These are phyloP conservation scores for Sisyra terminalis DNA, from an alignment of 2,888 invertebrate genomes.

Conservation along the genomic window DNA sequence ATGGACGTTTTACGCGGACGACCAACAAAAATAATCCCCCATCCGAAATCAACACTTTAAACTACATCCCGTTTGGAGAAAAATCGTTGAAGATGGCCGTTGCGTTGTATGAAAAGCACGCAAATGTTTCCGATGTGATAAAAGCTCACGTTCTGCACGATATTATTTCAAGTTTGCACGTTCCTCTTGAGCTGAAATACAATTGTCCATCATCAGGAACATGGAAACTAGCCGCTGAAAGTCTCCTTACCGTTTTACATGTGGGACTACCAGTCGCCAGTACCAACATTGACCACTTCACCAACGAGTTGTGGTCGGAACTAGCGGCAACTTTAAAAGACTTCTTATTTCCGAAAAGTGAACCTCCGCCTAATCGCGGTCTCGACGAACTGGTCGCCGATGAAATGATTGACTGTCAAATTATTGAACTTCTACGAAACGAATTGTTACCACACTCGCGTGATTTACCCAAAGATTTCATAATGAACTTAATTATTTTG, in stretches of 20 bases:
- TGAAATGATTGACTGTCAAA: slow-evolving; percentile 68
- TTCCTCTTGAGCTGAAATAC: slow-evolving; percentile 65
- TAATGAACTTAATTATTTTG: slow-evolving; percentile 65
- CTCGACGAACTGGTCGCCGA: slow-evolving; percentile 42
- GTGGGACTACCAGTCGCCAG: slow-evolving; percentile 79
- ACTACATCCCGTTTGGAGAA: slow-evolving; percentile 76
- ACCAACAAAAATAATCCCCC: slow-evolving; percentile 20
- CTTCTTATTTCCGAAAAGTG: slow-evolving; percentile 72
- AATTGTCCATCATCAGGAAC: slow-evolving; percentile 61
- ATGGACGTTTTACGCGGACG: slow-evolving; percentile 28
- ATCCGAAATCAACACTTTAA: slow-evolving; percentile 61
- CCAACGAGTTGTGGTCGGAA: slow-evolving; percentile 66
- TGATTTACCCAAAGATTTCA: slow-evolving; percentile 64
- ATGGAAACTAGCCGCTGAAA: slow-evolving; percentile 68
- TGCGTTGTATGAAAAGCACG: slow-evolving; percentile 56
- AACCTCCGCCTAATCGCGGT: slow-evolving; percentile 36
- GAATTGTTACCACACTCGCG: slow-evolving; percentile 69
- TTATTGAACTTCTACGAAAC: slow-evolving; percentile 64
- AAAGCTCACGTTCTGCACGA: slow-evolving; percentile 54
- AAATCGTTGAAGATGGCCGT: slow-evolving; percentile 58
- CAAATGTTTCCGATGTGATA: slow-evolving; percentile 51
- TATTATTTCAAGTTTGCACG: slow-evolving; percentile 43
- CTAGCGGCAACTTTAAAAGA: slow-evolving; percentile 75
- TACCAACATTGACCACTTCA: slow-evolving; percentile 53
- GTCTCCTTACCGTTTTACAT: slow-evolving; percentile 59